Base-by-base conservation (phyloP, 2,888 invertebrate species). In the Calephelis perditalis region DNA sequence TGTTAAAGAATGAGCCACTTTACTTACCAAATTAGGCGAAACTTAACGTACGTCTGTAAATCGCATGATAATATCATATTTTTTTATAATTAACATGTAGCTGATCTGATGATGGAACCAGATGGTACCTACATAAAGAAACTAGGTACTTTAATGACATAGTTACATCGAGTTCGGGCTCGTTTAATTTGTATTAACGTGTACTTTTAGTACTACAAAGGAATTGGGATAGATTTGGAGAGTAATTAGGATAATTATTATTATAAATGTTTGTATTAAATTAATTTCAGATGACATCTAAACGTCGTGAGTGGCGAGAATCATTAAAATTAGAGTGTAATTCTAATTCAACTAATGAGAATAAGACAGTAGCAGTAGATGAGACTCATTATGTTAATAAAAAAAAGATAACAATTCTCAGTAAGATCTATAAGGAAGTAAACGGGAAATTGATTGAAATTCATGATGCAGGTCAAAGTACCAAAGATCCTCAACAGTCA, bases 371-470 rank as follows among this genome's bases (percentile, higher is more conserved):
- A 15, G 15, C 5, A 45, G 45, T n/a, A 45, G 45, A 45, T 45
- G 45, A 45, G 45, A 45, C 9, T 9, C 9, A 45, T 11, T 4
- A 9, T 45, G 9, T 3, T 45, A 45, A 45, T 45, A 45, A 45
- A 11, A 45, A 45, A 45, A 45, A 45, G n/a, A 45, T 45, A 45
- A 45, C 45, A n/a, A 45, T 45, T 45, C 45, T 45, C 45, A 45
- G n/a, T 45, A 45, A 45, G n/a, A 45, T 45, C 45, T 45, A 45
- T 45, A 45, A 45, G 45, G 45, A 45, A 45, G n/a, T 45, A 45
- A n/a, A 8, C 45, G 11, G 10, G n/a, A 45, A 45, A n/a, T 45
- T 45, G 45, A 45, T 45, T 11, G 45, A 45, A 9, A 45, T 45
- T 45, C n/a, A 11, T 5, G n/a, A 45, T 45, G n/a, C 45, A 11